Conservation (phyloP, 2,113 vertebrate species). For the Albula glossodonta region DNA sequence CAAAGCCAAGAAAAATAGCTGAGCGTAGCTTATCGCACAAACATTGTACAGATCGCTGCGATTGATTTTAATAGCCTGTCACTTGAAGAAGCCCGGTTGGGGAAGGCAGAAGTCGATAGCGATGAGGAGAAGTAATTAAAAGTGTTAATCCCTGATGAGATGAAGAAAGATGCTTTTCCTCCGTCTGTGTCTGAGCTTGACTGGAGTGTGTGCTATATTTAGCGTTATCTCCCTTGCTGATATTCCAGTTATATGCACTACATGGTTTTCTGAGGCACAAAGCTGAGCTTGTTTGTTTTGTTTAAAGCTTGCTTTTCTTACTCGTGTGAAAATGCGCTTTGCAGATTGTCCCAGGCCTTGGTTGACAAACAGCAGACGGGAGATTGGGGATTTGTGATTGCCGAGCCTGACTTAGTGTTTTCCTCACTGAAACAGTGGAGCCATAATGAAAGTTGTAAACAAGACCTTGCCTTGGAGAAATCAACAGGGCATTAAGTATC, state of each 20-base stretch:
- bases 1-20: slow-evolving; percentile 49
- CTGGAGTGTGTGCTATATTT: slow-evolving; percentile 16
- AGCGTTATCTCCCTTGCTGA: slow-evolving; percentile 1
- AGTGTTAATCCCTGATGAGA: slow-evolving; percentile 54
- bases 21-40: slow-evolving; percentile 47
- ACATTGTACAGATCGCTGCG: slow-evolving; percentile 48
- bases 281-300: slow-evolving; percentile 2
- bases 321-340: slow-evolving; percentile 8
- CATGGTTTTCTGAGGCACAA: neutral
- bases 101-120: slow-evolving; percentile 54
- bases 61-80: slow-evolving; percentile 53
- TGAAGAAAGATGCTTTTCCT: slow-evolving; percentile 38
- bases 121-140: slow-evolving; percentile 63
- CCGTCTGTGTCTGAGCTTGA: neutral
- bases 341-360: neutral
- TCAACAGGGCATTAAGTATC: neutral
- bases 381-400: neutral
- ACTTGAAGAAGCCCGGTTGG: slow-evolving; percentile 49
- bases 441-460: slow-evolving; percentile 1
- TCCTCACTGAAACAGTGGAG: neutral
- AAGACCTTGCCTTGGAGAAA: neutral
- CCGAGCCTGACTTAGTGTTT: slow-evolving; percentile 7
- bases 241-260: slow-evolving; percentile 5
- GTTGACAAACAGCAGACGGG: neutral
- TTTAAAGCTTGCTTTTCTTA: slow-evolving; percentile 13